Base-by-base conservation (phyloP, 2,797 vertebrate species). In the Acomys russatus region DNA sequence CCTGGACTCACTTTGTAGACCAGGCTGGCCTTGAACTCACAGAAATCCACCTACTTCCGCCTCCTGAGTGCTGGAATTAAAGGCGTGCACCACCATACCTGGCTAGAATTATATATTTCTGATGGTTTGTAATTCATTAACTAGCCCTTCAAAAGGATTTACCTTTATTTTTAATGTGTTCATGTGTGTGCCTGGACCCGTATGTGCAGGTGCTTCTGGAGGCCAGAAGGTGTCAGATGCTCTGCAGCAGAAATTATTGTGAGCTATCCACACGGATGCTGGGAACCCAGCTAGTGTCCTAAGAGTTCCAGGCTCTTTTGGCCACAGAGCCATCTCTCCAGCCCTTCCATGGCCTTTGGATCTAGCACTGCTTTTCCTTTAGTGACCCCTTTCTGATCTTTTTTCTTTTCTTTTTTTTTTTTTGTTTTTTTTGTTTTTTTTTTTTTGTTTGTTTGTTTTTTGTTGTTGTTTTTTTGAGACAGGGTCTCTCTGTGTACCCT, bases 51-150 rank as follows among this genome's bases (percentile, higher is more conserved):
- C 44, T 44, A 4, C 44, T 4, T 44, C 44, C 4, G 44, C 44
- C 44, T 44, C 44, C 44, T 4, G 3, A 44, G 44, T 44, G 44
- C 44, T 44, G 44, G 44, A 4, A 44, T 44, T 44, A 44, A 44
- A 44, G 44, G n/a, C n/a, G n/a, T 44, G 44, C 44, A 4, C 44
- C 44, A 44, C 44, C 44, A 44, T 44, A 44, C 44, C 44, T 44
- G 44, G 44, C 44, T 44, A 86, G 85, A 79, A 71, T 90, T 82
- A 77, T 59, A 51, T 63, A 73, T 92, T 83, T 59, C 80, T 89
- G 30, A 25, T 71, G 30, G 63, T 80, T 59, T 71, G 3, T 35
- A 90, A 51, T 10, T 92, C 30, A 63, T 90, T 54, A 92, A 63
- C 28, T 66, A 61, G 25, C 63, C 35, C 17, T 68, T 85, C 68